A percentile compares a stretch with the other conserved stretches of the same genome.
These are phyloP conservation scores for Cliona cf. orientalis DNA, from an alignment of 37 sponge, comb jelly and placozoan species.

Conservation along the genomic window DNA sequence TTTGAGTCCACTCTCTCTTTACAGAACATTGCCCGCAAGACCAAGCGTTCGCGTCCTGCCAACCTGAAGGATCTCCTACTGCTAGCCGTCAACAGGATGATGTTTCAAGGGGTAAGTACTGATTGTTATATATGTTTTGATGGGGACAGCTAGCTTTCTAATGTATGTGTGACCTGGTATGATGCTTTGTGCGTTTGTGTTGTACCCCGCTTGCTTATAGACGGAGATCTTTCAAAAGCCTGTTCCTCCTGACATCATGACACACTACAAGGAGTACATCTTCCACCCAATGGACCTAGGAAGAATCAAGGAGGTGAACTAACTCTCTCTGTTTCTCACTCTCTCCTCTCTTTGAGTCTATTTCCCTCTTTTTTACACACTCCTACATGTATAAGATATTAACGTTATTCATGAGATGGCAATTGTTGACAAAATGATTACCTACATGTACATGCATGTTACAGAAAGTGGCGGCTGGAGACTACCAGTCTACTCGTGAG, in stretches of 20 bases:
- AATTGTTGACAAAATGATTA: no score
- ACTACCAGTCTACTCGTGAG: constrained; percentile 77
- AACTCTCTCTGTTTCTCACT: neutral
- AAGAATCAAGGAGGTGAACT: constrained; percentile 66
- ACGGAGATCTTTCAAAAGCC: constrained; percentile 89
- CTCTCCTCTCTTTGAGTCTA: neutral
- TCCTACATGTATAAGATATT: no score
- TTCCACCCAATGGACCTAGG: constrained; percentile 89
- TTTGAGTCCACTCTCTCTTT: neutral
- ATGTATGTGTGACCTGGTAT: neutral
- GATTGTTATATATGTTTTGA: neutral
- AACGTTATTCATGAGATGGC: no score
- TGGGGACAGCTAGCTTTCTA: neutral
- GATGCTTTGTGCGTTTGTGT: neutral
- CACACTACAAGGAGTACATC: constrained; percentile 80
- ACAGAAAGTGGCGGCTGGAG: constrained; percentile 65
- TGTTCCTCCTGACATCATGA: constrained; percentile 77
- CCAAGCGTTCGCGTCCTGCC: constrained; percentile 69
- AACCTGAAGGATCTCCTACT: constrained; percentile 82
- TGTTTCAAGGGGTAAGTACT: constrained; percentile 79
- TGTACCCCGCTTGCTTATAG: constrained; percentile 12
- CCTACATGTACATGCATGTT: constrained; percentile 6
- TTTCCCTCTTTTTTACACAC: no score
- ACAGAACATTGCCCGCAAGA: constrained; percentile 70
- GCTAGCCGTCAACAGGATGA: constrained; percentile 80